Conservation (phyloP, 53 echinoderm and acorn worm genomes). For the Echinometra lucunter region DNA sequence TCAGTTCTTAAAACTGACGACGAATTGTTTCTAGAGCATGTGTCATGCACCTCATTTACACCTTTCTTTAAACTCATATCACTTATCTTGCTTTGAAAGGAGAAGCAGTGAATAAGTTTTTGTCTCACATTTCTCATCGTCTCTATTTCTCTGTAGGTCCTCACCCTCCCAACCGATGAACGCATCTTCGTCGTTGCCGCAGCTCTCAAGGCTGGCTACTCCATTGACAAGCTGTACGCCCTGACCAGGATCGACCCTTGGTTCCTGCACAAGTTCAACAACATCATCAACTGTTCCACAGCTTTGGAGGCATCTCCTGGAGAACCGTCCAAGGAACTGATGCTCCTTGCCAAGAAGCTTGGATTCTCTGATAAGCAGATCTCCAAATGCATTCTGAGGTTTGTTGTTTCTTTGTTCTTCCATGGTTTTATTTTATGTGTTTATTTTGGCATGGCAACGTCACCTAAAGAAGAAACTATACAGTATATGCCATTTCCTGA, state of each 20-base stretch:
- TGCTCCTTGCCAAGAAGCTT: constrained; percentile 87
- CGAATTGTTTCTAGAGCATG: too few relatives aligned
- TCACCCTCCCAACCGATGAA: constrained; percentile 90
- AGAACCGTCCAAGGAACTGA: constrained; percentile 70
- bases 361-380: constrained; percentile 98
- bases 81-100: too few relatives aligned
- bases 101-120: neutral
- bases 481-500: too few relatives aligned
- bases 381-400: constrained; percentile 87
- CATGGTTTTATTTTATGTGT: too few relatives aligned
- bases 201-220: constrained; percentile 95
- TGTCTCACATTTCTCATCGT: neutral
- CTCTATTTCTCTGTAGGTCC: constrained; percentile 57
- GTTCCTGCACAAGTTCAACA: constrained; percentile 98
- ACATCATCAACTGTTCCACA: constrained; percentile 81
- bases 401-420: neutral
- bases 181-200: constrained; percentile 97
- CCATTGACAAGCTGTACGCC: constrained; percentile 89
- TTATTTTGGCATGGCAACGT: too few relatives aligned
- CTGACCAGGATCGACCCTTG: constrained; percentile 97
- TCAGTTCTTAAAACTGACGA: too few relatives aligned
- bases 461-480: too few relatives aligned
- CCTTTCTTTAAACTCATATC: too few relatives aligned
- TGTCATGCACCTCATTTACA: too few relatives aligned
- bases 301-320: constrained; percentile 69